Evolutionary conservation across 2,888 invertebrate genomes (phyloP).

Genomic region (Sinhomidia bicolor): DNA sequence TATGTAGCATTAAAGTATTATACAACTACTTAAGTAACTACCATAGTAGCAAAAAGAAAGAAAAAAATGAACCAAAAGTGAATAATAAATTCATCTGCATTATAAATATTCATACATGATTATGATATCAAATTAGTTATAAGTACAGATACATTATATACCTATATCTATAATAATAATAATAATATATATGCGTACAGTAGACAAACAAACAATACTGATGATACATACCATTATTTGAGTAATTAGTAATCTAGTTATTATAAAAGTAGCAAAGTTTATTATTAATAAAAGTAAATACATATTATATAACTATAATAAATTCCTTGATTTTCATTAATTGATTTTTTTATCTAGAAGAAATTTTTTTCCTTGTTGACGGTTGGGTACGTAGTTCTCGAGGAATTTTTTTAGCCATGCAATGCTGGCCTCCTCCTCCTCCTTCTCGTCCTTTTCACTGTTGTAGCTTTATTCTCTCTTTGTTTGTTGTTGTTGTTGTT

Average conservation of each 20-base stretch:
- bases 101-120: not conserved
- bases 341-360: conserved; percentile 5
- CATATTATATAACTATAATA: not conserved
- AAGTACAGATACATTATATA: not conserved
- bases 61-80: not conserved
- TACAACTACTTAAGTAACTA: not conserved
- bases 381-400: not conserved
- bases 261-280: not conserved
- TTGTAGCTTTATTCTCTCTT: no score
- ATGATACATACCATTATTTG: conserved; percentile 19
- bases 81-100: conserved; percentile 24
- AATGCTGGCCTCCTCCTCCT: not conserved
- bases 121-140: not conserved
- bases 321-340: not conserved
- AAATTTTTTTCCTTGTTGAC: not conserved
- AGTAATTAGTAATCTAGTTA: not conserved
- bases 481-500: no score
- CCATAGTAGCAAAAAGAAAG: not conserved
- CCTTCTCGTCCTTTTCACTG: not conserved
- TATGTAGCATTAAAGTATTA: not conserved
- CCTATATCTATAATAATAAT: not conserved
- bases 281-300: conserved; percentile 15
- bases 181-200: not conserved
- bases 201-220: not conserved
- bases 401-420: not conserved